Percentiles rank a stretch among this genome's conserved stretches.
phyloP scores from a whole-genome alignment of 2,113 vertebrate species.

The Cariama cristata region DNA sequence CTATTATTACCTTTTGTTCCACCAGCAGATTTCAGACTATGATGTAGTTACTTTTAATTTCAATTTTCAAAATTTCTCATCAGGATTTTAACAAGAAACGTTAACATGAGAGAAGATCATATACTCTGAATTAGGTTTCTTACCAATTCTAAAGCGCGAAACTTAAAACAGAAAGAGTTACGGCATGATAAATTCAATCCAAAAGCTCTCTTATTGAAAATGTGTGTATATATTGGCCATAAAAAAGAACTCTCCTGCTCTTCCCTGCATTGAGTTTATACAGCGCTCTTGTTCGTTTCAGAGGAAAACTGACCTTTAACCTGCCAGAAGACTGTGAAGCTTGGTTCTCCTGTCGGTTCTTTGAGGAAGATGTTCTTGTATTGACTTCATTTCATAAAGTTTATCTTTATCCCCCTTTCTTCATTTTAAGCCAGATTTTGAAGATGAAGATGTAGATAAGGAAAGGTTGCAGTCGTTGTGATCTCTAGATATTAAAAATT shows the following conservation, averaged over 20 bases:
- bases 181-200: neutral
- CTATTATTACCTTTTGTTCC: neutral
- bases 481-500: neutral
- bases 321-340: neutral
- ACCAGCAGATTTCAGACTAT: neutral
- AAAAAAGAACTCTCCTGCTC: neutral
- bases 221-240: neutral
- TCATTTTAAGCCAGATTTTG: neutral
- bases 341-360: neutral
- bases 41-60: neutral
- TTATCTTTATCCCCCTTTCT: neutral
- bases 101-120: neutral
- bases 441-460: neutral
- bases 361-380: neutral
- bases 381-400: neutral
- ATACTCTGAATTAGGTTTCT: neutral
- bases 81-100: neutral
- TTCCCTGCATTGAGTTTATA: neutral
- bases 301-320: neutral
- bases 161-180: neutral
- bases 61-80: neutral
- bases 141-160: neutral
- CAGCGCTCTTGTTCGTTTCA: neutral
- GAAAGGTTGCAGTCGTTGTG: neutral
- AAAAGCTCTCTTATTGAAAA: neutral